phyloP scores from a whole-genome alignment of 2,113 vertebrate species.

The Neofelis nebulosa region DNA sequence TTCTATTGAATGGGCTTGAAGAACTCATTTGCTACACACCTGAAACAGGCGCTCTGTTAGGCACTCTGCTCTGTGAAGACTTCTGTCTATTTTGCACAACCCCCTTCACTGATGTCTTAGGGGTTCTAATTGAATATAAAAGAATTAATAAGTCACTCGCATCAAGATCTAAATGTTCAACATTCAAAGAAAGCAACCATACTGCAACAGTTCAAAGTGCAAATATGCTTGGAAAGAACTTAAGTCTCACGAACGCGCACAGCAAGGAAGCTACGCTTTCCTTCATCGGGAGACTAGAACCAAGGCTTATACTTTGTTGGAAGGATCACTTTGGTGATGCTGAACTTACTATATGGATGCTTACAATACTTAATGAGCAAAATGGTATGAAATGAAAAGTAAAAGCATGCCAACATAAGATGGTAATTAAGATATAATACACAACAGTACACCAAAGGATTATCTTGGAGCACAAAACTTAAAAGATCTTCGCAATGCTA shows the following conservation, averaged over 20 bases:
- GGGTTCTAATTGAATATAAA: conserved; percentile 89
- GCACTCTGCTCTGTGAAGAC: conserved; percentile 87
- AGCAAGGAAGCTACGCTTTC: neutral
- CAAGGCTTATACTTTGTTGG: neutral
- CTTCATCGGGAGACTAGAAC: neutral
- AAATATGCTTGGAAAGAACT: conserved; percentile 40
- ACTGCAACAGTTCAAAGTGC: conserved; percentile 51
- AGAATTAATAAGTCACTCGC: conserved; percentile 84
- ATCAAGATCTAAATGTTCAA: conserved; percentile 75
- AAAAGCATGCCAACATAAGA: conserved; percentile 75
- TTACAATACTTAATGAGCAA: conserved; percentile 66
- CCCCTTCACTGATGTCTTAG: conserved; percentile 88
- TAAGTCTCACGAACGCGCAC: neutral
- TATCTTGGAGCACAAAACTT: conserved; percentile 45
- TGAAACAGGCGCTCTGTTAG: conserved; percentile 85
- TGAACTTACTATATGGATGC: neutral
- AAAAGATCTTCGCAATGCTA: conserved; percentile 36
- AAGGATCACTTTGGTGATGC: conserved; percentile 39
- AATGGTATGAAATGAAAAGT: conserved; percentile 81
- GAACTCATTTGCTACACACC: conserved; percentile 86
- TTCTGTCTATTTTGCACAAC: conserved; percentile 89
- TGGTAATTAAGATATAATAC: conserved; percentile 72
- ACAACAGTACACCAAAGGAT: conserved; percentile 62
- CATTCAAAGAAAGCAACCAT: conserved; percentile 73
- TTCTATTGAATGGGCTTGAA: conserved; percentile 51